Evolutionary conservation across 2,797 vertebrate species (phyloP).

Genomic region (Hyperoplus lanceolatus): DNA sequence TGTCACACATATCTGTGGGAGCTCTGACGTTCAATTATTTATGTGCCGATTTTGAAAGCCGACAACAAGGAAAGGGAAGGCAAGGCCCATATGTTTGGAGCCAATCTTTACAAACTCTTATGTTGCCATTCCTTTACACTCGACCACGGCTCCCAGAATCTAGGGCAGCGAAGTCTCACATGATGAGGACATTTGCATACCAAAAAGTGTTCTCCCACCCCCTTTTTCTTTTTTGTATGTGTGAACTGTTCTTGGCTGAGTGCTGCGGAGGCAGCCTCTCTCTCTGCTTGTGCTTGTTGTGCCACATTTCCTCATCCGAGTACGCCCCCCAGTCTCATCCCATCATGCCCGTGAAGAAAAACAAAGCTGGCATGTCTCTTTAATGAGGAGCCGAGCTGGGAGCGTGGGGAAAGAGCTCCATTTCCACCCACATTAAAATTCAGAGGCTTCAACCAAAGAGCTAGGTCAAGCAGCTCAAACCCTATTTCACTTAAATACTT

Average conservation of each 20-base stretch:
- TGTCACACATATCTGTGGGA: slow-evolving; percentile 74
- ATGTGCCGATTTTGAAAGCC: slow-evolving; percentile 72
- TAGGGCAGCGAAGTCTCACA: slow-evolving; percentile 85
- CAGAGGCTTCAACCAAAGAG: slow-evolving; percentile 72
- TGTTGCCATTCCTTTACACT: slow-evolving; percentile 71
- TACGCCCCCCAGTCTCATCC: slow-evolving; percentile 76
- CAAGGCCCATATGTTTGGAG: slow-evolving; percentile 65
- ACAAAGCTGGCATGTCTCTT: slow-evolving; percentile 90
- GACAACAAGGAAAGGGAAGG: slow-evolving; percentile 65
- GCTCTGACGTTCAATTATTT: slow-evolving; percentile 77
- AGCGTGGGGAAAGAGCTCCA: slow-evolving; percentile 74
- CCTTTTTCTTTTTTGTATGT: slow-evolving; percentile 67
- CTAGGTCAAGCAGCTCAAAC: slow-evolving; percentile 75
- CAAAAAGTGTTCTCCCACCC: slow-evolving; percentile 68
- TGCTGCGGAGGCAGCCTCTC: slow-evolving; percentile 78
- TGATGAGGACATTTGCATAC: slow-evolving; percentile 86
- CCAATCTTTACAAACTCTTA: slow-evolving; percentile 38
- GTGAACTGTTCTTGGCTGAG: slow-evolving; percentile 78
- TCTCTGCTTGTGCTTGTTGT: slow-evolving; percentile 82
- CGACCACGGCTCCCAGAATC: slow-evolving; percentile 73
- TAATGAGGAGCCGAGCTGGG: slow-evolving; percentile 84
- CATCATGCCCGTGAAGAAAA: slow-evolving; percentile 86
- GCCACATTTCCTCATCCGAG: slow-evolving; percentile 86
- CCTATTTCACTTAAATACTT: slow-evolving; percentile 59
- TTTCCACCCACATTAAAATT: slow-evolving; percentile 82